Base-by-base conservation (phyloP, 2,113 vertebrate species). In the Phrynocephalus versicolor region DNA sequence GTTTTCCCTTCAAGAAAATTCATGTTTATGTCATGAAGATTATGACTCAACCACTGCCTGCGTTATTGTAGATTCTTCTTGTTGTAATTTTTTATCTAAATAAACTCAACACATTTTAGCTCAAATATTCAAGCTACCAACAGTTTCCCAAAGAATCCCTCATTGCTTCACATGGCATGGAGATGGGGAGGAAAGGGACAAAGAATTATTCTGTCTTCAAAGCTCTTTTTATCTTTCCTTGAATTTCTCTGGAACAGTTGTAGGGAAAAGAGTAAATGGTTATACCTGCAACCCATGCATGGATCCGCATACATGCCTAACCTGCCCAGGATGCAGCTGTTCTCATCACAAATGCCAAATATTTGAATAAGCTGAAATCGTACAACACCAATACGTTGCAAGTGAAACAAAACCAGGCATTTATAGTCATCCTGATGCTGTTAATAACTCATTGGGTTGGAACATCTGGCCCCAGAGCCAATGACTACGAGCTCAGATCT, bases 71-170 rank as follows among this genome's bases (percentile, higher is more conserved):
- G 79, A 25, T 58, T 72, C n/a, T 41, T 9, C 19, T n/a, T 89
- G 55, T 55, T 60, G 72, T n/a, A n/a, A n/a, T n/a, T n/a, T 82
- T 23, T 41, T 84, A 76, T 55, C 35, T 74, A 91, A 79, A 86
- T 84, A 16, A 2, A 27, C 33, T 86, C 81, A 83, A 0, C 4
- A 70, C 79, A 37, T 51, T 87, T 87, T 41, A 65, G 21, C 72
- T 16, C n/a, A 84, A 87, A n/a, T 2, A 13, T 82, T 81, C n/a
- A 71, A 64, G 1, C 15, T 37, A 0, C 60, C 18, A 77, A 88
- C 39, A 25, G 51, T 91, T 74, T 51, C 33, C 18, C 2, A 1
- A 91, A 62, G 1, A 77, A 57, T n/a, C 3, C n/a, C 67, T 83
- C 9, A 79, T 82, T 83, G 12, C 67, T 71, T 65, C 21, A 69